Percentiles rank a stretch among this genome's conserved stretches.
phyloP scores from a whole-genome alignment of 2,888 invertebrate genomes.

The Leuctra nigra region DNA sequence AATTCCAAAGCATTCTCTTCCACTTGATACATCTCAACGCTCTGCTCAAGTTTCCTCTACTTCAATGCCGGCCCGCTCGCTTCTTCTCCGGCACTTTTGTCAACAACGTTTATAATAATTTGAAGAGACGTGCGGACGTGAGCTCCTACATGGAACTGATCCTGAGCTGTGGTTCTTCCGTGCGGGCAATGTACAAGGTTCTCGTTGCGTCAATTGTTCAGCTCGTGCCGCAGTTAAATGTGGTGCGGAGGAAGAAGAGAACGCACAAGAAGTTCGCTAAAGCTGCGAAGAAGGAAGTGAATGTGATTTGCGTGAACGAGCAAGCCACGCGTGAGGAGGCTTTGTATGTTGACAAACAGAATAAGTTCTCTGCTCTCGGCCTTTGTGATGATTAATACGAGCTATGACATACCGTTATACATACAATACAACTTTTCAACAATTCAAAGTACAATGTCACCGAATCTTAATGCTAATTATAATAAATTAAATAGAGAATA shows the following conservation, averaged over 20 bases:
- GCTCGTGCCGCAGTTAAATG: constrained; percentile 11
- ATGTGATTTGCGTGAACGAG: too few relatives aligned
- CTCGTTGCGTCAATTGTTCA: not conserved
- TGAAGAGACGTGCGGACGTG: constrained; percentile 51
- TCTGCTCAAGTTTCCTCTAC: constrained; percentile 53
- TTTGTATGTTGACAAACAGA: not conserved
- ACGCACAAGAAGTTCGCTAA: not conserved
- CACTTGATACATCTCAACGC: constrained; percentile 57
- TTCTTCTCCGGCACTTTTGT: constrained; percentile 68
- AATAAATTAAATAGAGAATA: too few relatives aligned
- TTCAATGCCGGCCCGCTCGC: constrained; percentile 50
- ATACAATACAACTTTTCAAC: too few relatives aligned
- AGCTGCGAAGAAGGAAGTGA: not conserved
- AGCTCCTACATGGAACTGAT: constrained; percentile 44
- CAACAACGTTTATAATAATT: constrained; percentile 61
- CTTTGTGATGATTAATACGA: too few relatives aligned
- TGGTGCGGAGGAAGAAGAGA: constrained; percentile 3
- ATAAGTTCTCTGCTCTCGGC: not conserved
- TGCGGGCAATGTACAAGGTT: constrained; percentile 4
- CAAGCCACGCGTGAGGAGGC: too few relatives aligned
- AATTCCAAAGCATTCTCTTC: constrained; percentile 57
- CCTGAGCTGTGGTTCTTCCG: constrained; percentile 30
- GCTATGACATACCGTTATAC: too few relatives aligned
- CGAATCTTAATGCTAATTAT: too few relatives aligned
- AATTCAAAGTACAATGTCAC: too few relatives aligned